Base-by-base conservation (phyloP, 2,888 invertebrate species). In the Pimpla rufipes region DNA sequence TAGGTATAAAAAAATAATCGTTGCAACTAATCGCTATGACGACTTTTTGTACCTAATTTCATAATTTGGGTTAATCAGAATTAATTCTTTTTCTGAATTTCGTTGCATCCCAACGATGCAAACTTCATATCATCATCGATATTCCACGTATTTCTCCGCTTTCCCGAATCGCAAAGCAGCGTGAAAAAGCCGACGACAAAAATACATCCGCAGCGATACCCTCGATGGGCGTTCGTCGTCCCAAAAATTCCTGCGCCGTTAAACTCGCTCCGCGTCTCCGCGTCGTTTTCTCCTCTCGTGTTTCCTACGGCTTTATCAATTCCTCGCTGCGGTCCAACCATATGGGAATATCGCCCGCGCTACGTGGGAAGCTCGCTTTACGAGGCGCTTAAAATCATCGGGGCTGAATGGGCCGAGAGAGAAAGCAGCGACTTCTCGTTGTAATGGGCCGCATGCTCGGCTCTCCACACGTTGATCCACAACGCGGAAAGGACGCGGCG, bases 361-460 rank as follows among this genome's bases (percentile, higher is more conserved):
- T 87, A 92, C 92, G 92, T 91, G 93, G 88, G 87, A 83, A 84
- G 89, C 86, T 89, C 89, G 90, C 89, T 93, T 91, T 92, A 92
- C 89, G 92, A 90, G n/a, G n/a, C 90, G 89, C 85, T 91, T 90
- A 89, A 90, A 89, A 89, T 89, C 86, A 85, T 78, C 75, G 84
- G 2, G 40, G 52, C 77, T 68, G 85, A 77, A 67, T 79, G 79
- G 76, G 78, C 67, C 74, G 57, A 76, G 79, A 77, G 67, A 59
- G n/a, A n/a, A n/a, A n/a, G n/a, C n/a, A n/a, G 29, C 29, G 76
- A 75, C 70, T 50, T 85, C 86, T 47, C 86, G 85, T 85, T 83
- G 85, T 89, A 90, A 91, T 88, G 89, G 87, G 76, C 68, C 71
- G 23, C 79, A 81, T 82, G 85, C 62, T 81, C 47, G 29, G 5